Conservation (phyloP, 1,140 invertebrate genomes). For the Eriosoma lanigerum region DNA sequence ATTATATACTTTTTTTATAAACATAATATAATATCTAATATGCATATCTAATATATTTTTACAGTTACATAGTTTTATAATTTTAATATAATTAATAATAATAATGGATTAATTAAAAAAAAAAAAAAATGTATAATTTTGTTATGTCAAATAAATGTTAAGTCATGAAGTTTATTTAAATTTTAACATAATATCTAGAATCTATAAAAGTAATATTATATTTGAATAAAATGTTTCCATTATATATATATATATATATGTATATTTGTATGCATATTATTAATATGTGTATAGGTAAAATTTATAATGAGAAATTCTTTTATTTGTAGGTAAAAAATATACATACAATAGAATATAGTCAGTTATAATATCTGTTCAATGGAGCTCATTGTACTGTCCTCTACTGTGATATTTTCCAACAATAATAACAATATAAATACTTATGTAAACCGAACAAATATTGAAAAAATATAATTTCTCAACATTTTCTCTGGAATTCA, state of each 20-base stretch:
- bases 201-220: not conserved
- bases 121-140: too few relatives aligned
- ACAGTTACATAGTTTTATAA: too few relatives aligned
- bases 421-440: too few relatives aligned
- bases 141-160: not conserved
- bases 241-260: not conserved
- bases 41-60: too few relatives aligned
- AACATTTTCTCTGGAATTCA: not conserved
- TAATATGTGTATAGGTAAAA: not conserved
- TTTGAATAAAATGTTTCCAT: not conserved
- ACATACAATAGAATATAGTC: not conserved
- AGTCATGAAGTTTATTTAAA: too few relatives aligned
- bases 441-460: constrained; percentile 22
- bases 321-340: not conserved
- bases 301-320: constrained; percentile 2
- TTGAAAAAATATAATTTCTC: constrained; percentile 14
- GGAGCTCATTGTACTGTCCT: constrained; percentile 6
- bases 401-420: not conserved
- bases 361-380: not conserved
- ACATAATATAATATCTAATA: too few relatives aligned
- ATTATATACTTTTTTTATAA: too few relatives aligned
- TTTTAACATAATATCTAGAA: not conserved
- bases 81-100: too few relatives aligned
- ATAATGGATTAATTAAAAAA: too few relatives aligned
- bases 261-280: not conserved